Base-by-base conservation (phyloP, 2,113 vertebrate species). In the Mohoua ochrocephala region DNA sequence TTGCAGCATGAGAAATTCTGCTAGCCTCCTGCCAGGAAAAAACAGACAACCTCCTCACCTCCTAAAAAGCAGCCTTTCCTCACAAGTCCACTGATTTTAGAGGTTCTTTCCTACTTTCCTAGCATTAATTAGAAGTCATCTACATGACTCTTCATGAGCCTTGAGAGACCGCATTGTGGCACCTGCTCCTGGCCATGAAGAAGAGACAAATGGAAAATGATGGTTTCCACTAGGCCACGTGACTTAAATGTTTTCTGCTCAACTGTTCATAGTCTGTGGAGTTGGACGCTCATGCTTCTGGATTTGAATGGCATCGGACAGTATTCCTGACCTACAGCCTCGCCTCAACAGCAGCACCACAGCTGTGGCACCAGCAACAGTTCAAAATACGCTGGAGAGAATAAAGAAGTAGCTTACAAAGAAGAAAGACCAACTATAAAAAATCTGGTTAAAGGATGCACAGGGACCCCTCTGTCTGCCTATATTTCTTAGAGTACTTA, bases 251-350 rank as follows among this genome's bases (percentile, higher is more conserved):
- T 54, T 24, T 91, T 64, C 70, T 85, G 49, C 27, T 91, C 0
- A 0, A 50, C 11, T 67, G 24, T n/a, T 74, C 18, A 16, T 2
- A 50, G 23, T 33, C 42, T 63, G 42, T 23, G 56, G 83, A 71
- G 26, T 2, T 47, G 59, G 44, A 37, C n/a, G 37, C 24, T 37
- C 56, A 67, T 50, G 30, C 35, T 82, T 52, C 13, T 3, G 23
- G 15, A 57, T 57, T 20, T 30, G 10, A 73, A 69, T 3, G 13
- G 44, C 54, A 81, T 20, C 0, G 0, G 22, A 44, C 44, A 70
- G 13, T 30, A 24, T 21, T 60, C 42, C 35, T 41, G 16, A 87
- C 56, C 31, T 18, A 57, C 4, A 45, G 22, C 23, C 31, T 84
- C 35, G 56, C 24, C 73, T 87, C 65, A 61, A 76, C 21, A 80